Conservation (phyloP, 2,113 vertebrate genomes). For the Phainopepla nitens region DNA sequence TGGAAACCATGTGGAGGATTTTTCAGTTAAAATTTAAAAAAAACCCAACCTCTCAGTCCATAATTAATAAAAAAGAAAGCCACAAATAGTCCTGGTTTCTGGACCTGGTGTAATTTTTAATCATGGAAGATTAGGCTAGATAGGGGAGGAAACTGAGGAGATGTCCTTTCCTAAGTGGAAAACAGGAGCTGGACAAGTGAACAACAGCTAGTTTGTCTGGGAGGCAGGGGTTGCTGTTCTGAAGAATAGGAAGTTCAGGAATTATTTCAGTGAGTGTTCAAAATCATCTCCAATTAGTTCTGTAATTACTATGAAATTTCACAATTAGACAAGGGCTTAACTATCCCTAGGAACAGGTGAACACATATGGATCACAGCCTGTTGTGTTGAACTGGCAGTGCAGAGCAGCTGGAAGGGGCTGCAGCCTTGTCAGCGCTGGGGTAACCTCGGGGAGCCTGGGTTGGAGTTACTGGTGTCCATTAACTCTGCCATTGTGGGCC, state of each 20-base stretch:
- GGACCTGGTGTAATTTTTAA: background rate
- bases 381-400: background rate
- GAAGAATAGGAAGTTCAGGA: background rate
- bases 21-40: background rate
- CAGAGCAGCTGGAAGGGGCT: background rate
- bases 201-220: background rate
- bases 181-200: background rate
- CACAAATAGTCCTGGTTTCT: background rate
- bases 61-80: background rate
- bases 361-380: background rate
- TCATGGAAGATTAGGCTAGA: background rate
- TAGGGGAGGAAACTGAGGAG: background rate
- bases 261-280: background rate
- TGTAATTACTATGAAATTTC: background rate
- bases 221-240: background rate
- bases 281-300: background rate
- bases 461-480: background rate
- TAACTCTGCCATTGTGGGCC: background rate
- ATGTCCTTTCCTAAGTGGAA: background rate
- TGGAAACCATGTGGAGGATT: background rate
- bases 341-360: background rate
- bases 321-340: background rate
- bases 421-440: background rate
- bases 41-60: background rate
- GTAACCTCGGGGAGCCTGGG: background rate